Conservation (phyloP, 2,113 vertebrate genomes). For the Platycercus adscitus region DNA sequence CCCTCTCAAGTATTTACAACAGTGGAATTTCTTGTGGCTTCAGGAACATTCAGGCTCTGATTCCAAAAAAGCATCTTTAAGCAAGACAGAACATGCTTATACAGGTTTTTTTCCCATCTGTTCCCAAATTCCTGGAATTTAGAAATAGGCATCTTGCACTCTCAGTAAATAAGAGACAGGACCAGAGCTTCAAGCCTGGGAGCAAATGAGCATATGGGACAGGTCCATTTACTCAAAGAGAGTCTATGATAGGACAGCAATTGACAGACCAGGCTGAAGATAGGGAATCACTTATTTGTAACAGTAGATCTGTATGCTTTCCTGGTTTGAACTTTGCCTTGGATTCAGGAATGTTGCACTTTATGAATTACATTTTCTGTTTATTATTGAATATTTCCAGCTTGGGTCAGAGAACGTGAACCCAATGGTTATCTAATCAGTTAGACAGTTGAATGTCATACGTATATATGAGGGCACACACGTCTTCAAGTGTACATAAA, state of each 20-base stretch:
- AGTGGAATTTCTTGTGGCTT: background rate
- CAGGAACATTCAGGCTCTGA: background rate
- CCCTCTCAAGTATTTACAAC: background rate
- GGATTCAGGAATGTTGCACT: background rate
- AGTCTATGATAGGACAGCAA: background rate
- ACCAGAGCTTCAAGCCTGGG: background rate
- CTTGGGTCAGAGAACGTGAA: background rate
- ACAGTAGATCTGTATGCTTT: background rate
- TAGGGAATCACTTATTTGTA: background rate
- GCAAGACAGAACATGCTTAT: background rate
- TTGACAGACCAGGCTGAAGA: background rate
- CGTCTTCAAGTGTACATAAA: background rate
- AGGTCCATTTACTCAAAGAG: background rate
- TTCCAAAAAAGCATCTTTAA: background rate
- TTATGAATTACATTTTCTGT: background rate
- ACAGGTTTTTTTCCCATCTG: background rate
- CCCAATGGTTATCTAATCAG: background rate
- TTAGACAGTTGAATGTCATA: accelerated
- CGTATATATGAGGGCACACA: accelerated
- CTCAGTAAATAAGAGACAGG: background rate
- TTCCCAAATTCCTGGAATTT: background rate
- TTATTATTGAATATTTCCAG: background rate
- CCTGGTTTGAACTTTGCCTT: background rate
- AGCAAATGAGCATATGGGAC: background rate
- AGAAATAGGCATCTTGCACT: background rate